A percentile compares a stretch with the other conserved stretches of the same genome.
phyloP scores from a whole-genome alignment of 1,140 invertebrate species.

The Trichonephila inaurata region DNA sequence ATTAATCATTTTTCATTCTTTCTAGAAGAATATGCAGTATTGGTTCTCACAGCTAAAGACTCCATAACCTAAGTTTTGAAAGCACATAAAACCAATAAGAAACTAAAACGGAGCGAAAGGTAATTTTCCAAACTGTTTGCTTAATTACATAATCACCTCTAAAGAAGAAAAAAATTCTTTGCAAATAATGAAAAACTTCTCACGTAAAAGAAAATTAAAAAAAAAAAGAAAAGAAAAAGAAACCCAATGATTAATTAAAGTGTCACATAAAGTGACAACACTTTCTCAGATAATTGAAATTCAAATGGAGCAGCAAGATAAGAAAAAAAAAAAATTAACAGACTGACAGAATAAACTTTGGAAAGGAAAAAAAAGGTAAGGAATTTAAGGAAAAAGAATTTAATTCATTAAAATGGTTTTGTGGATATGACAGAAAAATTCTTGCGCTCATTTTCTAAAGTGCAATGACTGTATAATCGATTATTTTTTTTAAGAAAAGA shows the following conservation, averaged over 20 bases:
- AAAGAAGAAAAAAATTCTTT: neutral
- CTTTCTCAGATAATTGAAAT: slow-evolving; percentile 2
- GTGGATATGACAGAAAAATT: neutral
- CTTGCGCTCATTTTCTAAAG: neutral
- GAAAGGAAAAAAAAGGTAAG: neutral
- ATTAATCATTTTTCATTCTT: no score
- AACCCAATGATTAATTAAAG: slow-evolving; percentile 2
- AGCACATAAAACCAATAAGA: no score
- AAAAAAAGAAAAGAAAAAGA: neutral
- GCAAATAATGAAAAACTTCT: neutral
- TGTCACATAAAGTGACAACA: neutral
- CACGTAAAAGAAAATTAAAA: neutral
- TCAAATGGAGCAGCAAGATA: neutral
- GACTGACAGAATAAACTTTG: neutral
- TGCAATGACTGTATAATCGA: slow-evolving; percentile 1
- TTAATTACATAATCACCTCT: neutral
- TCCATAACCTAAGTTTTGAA: no score
- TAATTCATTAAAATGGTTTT: neutral
- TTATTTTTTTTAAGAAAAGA: no score
- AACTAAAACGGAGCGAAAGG: neutral
- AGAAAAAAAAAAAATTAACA: neutral
- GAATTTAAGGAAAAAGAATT: neutral
- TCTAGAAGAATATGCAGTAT: no score
- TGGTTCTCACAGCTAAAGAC: no score
- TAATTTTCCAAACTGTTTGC: neutral